Conservation (phyloP, 2,113 vertebrate genomes). For the Phyllopteryx taeniolatus region DNA sequence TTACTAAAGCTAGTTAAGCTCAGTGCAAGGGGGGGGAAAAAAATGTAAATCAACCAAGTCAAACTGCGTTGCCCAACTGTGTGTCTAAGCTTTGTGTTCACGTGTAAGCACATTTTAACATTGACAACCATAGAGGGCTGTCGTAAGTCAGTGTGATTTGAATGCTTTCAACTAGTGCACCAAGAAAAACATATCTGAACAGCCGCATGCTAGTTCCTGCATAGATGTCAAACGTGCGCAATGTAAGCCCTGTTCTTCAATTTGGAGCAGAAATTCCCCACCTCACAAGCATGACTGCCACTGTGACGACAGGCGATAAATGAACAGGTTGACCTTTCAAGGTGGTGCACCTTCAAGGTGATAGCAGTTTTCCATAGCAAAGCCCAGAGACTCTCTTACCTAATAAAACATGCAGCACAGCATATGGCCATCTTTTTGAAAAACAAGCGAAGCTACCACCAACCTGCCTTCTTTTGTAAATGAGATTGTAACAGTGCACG, state of each 20-base stretch:
- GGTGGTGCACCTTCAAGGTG: conserved; percentile 3
- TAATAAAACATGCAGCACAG: conserved; percentile 25
- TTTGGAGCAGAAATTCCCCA: conserved; percentile 12
- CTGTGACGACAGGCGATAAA: background rate
- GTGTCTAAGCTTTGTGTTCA: conserved; percentile 13
- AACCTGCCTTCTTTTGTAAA: conserved; percentile 17
- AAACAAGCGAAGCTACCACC: conserved; percentile 27
- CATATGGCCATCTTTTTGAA: conserved; percentile 5
- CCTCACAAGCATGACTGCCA: background rate
- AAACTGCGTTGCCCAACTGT: background rate
- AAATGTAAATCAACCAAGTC: background rate
- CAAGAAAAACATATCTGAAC: conserved; percentile 7
- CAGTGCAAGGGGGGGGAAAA: conserved; percentile 20
- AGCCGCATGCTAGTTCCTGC: conserved; percentile 44
- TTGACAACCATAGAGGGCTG: conserved; percentile 28
- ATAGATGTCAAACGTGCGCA: conserved; percentile 39
- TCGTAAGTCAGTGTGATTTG: conserved; percentile 7
- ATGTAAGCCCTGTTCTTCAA: conserved; percentile 10
- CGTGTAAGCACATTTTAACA: conserved; percentile 28
- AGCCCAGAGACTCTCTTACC: conserved; percentile 16
- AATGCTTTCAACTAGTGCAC: conserved; percentile 35
- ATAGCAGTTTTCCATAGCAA: conserved; percentile 12
- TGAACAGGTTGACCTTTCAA: conserved; percentile 1
- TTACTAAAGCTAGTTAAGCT: conserved; percentile 6
- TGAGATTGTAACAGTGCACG: accelerated